Evolutionary conservation across 2,888 invertebrate species (phyloP).

Genomic region (Lasioglossum figueresi): DNA sequence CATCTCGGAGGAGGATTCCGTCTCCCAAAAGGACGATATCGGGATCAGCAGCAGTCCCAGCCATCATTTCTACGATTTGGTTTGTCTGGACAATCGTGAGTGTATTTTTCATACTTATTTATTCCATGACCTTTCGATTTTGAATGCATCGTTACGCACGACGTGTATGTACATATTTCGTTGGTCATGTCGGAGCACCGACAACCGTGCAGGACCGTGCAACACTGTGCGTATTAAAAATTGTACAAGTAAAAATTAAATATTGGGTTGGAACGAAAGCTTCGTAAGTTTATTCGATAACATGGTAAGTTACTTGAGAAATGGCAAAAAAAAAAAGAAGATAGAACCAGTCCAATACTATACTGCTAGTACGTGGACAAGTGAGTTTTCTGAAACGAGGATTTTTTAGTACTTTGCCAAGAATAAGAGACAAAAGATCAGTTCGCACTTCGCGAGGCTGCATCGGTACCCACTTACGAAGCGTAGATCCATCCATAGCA

Average conservation of each 20-base stretch:
- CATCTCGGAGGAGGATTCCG: conserved; percentile 95
- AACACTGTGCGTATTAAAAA: too few relatives aligned
- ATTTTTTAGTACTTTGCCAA: background rate
- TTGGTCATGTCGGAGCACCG: too few relatives aligned
- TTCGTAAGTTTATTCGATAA: too few relatives aligned
- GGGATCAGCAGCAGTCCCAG: conserved; percentile 93
- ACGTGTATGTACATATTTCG: background rate
- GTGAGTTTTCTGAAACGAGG: background rate
- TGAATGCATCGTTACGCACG: too few relatives aligned
- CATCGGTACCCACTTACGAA: conserved; percentile 73
- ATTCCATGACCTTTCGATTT: background rate
- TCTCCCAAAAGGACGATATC: conserved; percentile 94
- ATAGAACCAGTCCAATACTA: too few relatives aligned
- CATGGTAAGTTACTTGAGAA: too few relatives aligned
- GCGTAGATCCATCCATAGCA: conserved; percentile 86
- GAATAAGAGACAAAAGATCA: conserved; percentile 36
- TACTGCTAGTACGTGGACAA: too few relatives aligned
- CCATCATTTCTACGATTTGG: conserved; percentile 94
- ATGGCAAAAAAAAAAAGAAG: too few relatives aligned
- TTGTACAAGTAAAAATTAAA: too few relatives aligned
- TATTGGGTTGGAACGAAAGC: too few relatives aligned
- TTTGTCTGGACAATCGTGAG: conserved; percentile 96
- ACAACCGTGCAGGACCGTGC: too few relatives aligned
- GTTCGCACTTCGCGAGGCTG: conserved; percentile 45
- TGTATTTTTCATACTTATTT: conserved; percentile 70